Base-by-base conservation (phyloP, 2,113 vertebrate genomes). In the Nothoprocta perdicaria region DNA sequence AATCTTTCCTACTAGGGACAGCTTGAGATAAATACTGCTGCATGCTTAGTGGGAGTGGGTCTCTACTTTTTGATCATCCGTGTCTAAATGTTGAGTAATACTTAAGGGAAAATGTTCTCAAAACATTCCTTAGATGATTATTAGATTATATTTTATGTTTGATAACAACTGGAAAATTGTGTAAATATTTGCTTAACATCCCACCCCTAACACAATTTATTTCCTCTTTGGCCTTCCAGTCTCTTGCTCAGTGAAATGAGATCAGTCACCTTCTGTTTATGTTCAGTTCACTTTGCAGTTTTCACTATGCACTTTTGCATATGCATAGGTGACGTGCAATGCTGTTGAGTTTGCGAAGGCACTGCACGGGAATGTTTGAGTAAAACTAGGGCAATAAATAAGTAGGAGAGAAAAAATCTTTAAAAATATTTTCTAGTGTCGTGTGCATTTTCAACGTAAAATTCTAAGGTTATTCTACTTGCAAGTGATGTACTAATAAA, bases 111-210 rank as follows among this genome's bases (percentile, higher is more conserved):
- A 92, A 92, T 85, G 95, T 94, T 96, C 94, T 95, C 93, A 96
- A 96, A 96, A 95, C 90, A 95, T 95, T 95, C 95, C 93, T 94
- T 96, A 94, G 95, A 96, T 95, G 79, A 96, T 96, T 96, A 94
- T 96, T 96, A 96, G 94, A 95, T 95, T 96, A 95, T 95, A 95
- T 93, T 96, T 96, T 96, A 92, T 85, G 87, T 96, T 96, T 95
- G 91, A 96, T 96, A 95, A 96, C 94, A 96, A 95, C 81, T 92
- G 76, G 72, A 85, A 93, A 95, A 93, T 95, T 92, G 89, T 93
- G 84, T 95, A 96, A 96, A 96, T 93, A 92, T 96, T 96, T 96
- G 84, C 82, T 94, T 96, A 94, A 93, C 96, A 95, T 96, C 91
- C 92, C 91, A 92, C 92, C 95, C 91, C 69, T 92, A 63, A 78